Percentiles rank a stretch among this genome's conserved stretches.
Evolutionary conservation across 2,113 vertebrate species (phyloP).

Genomic region (Gopherus flavomarginatus): DNA sequence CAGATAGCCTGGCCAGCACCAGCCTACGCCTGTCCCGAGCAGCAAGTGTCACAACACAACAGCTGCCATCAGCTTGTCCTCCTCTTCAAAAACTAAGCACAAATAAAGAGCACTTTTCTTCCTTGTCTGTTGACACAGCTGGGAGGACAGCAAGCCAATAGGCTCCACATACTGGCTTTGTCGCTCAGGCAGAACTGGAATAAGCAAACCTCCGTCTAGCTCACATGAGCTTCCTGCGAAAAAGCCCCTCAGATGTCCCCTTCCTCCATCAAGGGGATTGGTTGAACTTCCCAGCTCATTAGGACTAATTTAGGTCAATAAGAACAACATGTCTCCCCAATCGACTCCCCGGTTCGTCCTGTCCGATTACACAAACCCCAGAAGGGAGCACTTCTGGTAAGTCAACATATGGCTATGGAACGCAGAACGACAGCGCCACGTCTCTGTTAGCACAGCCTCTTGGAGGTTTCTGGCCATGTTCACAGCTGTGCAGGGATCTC

Average conservation of each 20-base stretch:
- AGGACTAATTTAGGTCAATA: rapidly evolving
- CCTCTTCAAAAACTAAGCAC: slow-evolving; percentile 17
- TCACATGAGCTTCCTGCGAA: rapidly evolving
- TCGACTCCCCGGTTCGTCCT: not conserved
- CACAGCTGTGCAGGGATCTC: rapidly evolving
- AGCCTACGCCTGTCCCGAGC: not conserved
- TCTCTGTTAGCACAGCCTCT: not conserved
- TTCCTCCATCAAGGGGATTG: not conserved
- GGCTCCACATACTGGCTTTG: not conserved
- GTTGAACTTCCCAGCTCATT: not conserved
- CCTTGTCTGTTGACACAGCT: slow-evolving; percentile 70
- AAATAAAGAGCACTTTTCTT: slow-evolving; percentile 49
- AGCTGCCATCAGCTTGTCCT: slow-evolving; percentile 22
- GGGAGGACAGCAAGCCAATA: slow-evolving; percentile 21
- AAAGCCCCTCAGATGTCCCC: not conserved
- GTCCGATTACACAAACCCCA: rapidly evolving
- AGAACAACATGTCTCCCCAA: not conserved
- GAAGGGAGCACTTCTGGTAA: rapidly evolving
- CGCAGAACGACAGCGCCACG: no score
- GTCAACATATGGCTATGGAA: not conserved
- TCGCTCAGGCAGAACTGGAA: not conserved
- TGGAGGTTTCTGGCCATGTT: not conserved
- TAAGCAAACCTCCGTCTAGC: not conserved
- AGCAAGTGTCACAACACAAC: not conserved
- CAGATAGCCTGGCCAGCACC: not conserved